Evolutionary conservation across 2,797 vertebrate species (phyloP).

Genomic region (Amblyopsis hoosieri): DNA sequence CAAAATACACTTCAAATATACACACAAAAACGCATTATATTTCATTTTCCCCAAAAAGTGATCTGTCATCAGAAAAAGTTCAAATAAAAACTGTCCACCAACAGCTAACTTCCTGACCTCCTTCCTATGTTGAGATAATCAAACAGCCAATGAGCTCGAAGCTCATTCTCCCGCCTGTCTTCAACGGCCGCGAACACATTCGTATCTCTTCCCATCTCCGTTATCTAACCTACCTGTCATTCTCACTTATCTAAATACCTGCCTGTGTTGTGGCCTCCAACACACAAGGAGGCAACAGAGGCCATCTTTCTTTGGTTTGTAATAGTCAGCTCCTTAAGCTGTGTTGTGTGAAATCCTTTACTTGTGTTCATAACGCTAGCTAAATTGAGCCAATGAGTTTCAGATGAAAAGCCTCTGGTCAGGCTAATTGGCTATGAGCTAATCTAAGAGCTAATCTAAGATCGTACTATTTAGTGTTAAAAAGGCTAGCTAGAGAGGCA

Average conservation of each 20-base stretch:
- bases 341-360: conserved; percentile 13
- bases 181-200: background rate
- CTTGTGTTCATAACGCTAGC: conserved; percentile 6
- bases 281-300: conserved; percentile 23
- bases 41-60: conserved; percentile 1
- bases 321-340: conserved; percentile 22
- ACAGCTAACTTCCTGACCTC: no score
- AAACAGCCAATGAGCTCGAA: background rate
- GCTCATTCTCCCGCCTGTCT: background rate
- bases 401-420: background rate
- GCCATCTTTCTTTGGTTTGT: conserved; percentile 59
- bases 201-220: background rate
- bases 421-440: conserved; percentile 21
- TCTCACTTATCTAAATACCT: conserved; percentile 3
- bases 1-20: conserved; percentile 65
- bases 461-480: background rate
- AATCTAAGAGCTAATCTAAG: conserved; percentile 5
- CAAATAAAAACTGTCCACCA: no score
- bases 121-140: no score
- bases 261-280: background rate
- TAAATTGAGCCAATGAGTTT: background rate
- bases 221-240: no score
- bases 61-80: no score
- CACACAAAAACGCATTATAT: conserved; percentile 46
- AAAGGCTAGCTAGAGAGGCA: conserved; percentile 30